Evolutionary conservation across 1,140 invertebrate genomes (phyloP), one percentile per base, ranked within the genome.

Genomic region (Bombus difficillimus): DNA sequence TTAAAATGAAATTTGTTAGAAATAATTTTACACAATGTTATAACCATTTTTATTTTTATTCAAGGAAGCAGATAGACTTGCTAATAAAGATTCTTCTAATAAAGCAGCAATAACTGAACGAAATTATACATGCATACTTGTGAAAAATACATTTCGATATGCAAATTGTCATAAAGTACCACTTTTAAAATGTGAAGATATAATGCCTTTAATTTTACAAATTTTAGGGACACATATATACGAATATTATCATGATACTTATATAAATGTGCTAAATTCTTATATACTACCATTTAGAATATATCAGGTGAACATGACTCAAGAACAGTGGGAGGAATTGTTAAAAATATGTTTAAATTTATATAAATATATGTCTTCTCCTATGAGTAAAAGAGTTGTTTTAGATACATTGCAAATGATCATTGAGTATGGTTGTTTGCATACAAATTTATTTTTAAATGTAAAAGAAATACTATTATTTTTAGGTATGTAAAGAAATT

Each of bases 251-350:
- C 88, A 92, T 47, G 87, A 92, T 74, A 91, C 87, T 37, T 94
- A 94, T 62, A 37, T 93, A 18, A 72, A 66, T 62, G 89, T 92
- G 75, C 81, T 93, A n/a, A 80, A 75, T 13, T 90, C 86, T 66
- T 88, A 91, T 53, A 43, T 94, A 39, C 82, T 94, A 41, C 73
- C 93, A 37, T 89, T 90, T 47, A 89, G 84, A 81, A 73, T 53
- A 25, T 92, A 93, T 79, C 73, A 91, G 41, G 84, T 87, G 3
- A 74, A 88, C 37, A 90, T 94, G 34, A 34, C 68, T 9, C 32
- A 41, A 12, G 88, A 90, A 32, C 79, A 92, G 0, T 94, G 93
- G 94, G n/a, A 75, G 76, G 91, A 93, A 72, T 82, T 94, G 39
- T 79, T 94, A 13, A 84, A 59, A 10, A 77, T 88, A 8, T 92